Evolutionary conservation across 2,888 invertebrate species (phyloP).

Genomic region (Meiosimyza platycephala): DNA sequence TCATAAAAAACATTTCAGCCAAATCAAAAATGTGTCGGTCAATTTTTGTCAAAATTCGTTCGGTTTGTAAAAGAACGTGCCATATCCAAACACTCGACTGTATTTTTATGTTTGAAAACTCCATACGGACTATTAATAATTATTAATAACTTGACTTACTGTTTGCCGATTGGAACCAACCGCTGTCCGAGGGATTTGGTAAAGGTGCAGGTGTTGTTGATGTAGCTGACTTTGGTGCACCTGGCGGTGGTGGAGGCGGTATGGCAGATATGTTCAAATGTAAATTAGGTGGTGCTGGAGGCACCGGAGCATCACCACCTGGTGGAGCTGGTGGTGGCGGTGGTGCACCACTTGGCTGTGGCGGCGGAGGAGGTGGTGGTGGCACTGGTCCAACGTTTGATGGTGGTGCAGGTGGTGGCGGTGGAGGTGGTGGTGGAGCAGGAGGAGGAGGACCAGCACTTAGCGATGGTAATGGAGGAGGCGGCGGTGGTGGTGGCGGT

Average conservation of each 20-base stretch:
- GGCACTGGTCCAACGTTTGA: conserved; percentile 40
- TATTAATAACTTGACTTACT: conserved; percentile 66
- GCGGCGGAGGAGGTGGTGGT: conserved; percentile 45
- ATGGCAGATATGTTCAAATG: conserved; percentile 41
- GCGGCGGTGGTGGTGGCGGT: conserved; percentile 65
- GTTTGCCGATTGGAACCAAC: conserved; percentile 80
- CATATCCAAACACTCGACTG: too few relatives aligned
- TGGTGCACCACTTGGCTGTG: conserved; percentile 46
- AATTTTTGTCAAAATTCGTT: too few relatives aligned
- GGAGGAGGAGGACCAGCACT: conserved; percentile 30
- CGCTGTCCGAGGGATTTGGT: conserved; percentile 84
- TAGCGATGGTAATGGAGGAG: conserved; percentile 62
- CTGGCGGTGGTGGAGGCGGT: conserved; percentile 56
- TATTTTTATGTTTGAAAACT: too few relatives aligned
- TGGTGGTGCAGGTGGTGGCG: conserved; percentile 42
- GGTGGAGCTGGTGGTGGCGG: conserved; percentile 48
- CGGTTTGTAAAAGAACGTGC: too few relatives aligned
- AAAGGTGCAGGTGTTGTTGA: conserved; percentile 72
- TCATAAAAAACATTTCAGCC: too few relatives aligned
- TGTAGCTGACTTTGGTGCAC: conserved; percentile 67
- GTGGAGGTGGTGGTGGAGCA: conserved; percentile 42
- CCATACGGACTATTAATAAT: too few relatives aligned
- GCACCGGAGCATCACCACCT: conserved; percentile 53
- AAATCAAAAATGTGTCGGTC: too few relatives aligned
- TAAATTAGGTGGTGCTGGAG: conserved; percentile 54